Percentiles rank a stretch among this genome's conserved stretches.
Conservation (phyloP, 2,888 invertebrate genomes). For the Lumbricus terrestris region DNA sequence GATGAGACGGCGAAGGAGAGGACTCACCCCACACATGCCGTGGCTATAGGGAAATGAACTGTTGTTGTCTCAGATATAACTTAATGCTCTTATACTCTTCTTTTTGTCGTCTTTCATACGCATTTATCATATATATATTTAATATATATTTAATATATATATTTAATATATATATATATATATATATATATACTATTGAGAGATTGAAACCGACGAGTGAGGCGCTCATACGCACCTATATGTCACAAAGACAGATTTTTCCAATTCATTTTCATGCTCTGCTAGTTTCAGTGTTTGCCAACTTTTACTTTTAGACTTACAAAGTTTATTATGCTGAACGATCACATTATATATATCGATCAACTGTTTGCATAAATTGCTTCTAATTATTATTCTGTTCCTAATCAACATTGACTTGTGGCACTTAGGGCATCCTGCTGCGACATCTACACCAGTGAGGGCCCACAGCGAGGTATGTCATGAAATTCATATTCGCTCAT, state of each 20-base stretch:
- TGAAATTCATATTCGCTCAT: neutral
- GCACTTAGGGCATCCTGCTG: neutral
- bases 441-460: neutral
- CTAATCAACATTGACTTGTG: neutral
- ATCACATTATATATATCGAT: neutral
- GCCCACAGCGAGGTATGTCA: neutral
- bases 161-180: too few relatives aligned
- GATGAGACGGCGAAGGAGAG: too few relatives aligned
- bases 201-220: neutral
- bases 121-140: neutral
- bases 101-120: neutral
- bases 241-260: neutral
- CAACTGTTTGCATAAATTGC: neutral
- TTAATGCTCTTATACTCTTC: neutral
- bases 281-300: neutral
- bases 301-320: neutral
- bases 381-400: neutral
- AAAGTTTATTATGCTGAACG: neutral
- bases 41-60: too few relatives aligned
- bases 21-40: too few relatives aligned
- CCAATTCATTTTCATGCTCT: neutral
- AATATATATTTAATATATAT: too few relatives aligned
- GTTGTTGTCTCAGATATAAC: too few relatives aligned
- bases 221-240: neutral
- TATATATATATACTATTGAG: too few relatives aligned